Evolutionary conservation across 2,888 invertebrate genomes (phyloP), one percentile per base, ranked within the genome.

Genomic region (Diaprepes abbreviatus): DNA sequence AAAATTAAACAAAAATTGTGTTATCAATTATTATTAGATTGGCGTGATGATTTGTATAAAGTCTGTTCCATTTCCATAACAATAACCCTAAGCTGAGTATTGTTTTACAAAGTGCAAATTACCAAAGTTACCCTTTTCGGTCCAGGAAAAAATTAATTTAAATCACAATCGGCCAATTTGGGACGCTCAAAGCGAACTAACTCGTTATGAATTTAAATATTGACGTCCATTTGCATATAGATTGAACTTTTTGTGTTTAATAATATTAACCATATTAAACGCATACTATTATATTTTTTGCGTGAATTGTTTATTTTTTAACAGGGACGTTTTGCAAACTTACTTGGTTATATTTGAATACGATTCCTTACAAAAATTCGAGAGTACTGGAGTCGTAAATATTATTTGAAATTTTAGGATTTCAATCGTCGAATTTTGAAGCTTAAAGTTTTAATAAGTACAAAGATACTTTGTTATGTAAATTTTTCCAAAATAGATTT

Each of bases 221-320:
- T 78, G 76, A 75, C 72, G 73, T 73, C 68, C 70, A 80, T 80
- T 79, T 80, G 76, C 80, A 80, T 80, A 79, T 80, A 80, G 78
- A 80, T 80, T 80, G 79, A 73, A 73, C 74, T 77, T 80, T 79
- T 80, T 79, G 78, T 76, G 77, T 78, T 78, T 75, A 59, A 58
- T 58, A 66, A 12, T 54, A 36, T 57, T 58, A 66, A 57, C 48
- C 35, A 48, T 24, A 66, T 70, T 73, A 67, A 60, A 54, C 33
- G 40, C 28, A 36, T 16, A 24, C 45, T 16, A 28, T 59, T 63
- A 40, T 40, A 19, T 40, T 24, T 62, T 62, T 63, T 63, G 24
- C 9, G 10, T 19, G 12, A 21, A 21, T n/a, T 21, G 12, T 12
- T 12, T 17, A 17, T 36, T 6, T 6, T 9, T 28, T 2, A 12